Percentiles rank a stretch among this genome's conserved stretches.
Evolutionary conservation across 2,797 vertebrate species (phyloP).

Genomic region (Pantherophis alleghaniensis): DNA sequence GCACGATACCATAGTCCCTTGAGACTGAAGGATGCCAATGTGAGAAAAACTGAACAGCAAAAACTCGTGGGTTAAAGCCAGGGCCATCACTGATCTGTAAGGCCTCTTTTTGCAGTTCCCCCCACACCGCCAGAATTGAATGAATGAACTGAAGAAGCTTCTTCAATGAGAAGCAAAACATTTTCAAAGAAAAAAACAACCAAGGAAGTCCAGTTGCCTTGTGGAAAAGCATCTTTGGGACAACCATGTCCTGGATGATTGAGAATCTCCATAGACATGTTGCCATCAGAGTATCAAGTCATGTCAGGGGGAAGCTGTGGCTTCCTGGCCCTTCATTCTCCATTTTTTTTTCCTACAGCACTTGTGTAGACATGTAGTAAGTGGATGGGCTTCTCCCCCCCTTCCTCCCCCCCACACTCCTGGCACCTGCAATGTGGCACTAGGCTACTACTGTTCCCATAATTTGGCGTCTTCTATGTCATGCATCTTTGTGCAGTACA

Average conservation of each 20-base stretch:
- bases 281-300: neutral
- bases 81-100: neutral
- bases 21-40: too few species aligned
- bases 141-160: neutral
- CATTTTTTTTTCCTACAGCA: neutral
- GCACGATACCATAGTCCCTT: too few species aligned
- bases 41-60: neutral
- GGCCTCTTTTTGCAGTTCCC: neutral
- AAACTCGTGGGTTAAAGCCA: neutral
- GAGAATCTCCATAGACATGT: neutral
- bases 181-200: too few species aligned
- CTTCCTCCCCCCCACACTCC: fast-evolving
- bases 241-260: neutral
- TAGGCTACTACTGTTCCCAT: neutral
- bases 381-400: neutral
- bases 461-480: neutral
- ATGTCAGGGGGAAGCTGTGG: neutral
- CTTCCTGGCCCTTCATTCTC: neutral
- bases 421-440: neutral
- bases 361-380: neutral
- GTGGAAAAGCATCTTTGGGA: too few species aligned
- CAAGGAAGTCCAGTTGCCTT: too few species aligned
- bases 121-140: neutral
- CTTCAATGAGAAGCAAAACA: neutral
- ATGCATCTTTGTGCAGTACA: neutral